Evolutionary conservation across 2,888 invertebrate species (phyloP).

Genomic region (Calephelis perditalis): DNA sequence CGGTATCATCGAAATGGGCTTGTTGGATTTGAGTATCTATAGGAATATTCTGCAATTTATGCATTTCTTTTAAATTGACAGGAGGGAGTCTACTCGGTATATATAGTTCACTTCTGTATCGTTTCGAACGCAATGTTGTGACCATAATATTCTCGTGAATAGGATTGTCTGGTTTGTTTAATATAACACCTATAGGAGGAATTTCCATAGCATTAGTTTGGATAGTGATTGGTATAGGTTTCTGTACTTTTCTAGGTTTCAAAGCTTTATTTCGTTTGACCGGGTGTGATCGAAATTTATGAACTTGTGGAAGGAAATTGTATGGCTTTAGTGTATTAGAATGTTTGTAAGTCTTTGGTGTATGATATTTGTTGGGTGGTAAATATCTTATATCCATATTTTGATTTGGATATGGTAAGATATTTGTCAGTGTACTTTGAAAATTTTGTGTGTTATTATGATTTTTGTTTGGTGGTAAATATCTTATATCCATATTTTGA

Average conservation of each 20-base stretch:
- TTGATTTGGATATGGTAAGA: background rate
- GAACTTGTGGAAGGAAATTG: slow-evolving; percentile 24
- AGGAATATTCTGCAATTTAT: background rate
- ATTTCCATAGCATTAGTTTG: slow-evolving; percentile 59
- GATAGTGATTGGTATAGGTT: slow-evolving; percentile 41
- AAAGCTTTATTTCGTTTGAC: background rate
- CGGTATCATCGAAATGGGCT: background rate
- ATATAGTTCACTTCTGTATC: slow-evolving; percentile 13
- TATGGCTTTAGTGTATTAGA: background rate
- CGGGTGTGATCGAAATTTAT: slow-evolving; percentile 25
- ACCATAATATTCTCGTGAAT: slow-evolving; percentile 54
- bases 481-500: background rate
- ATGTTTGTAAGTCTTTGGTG: no score
- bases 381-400: background rate
- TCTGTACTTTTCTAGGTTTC: slow-evolving; percentile 9
- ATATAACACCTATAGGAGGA: slow-evolving; percentile 48
- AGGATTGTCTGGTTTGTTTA: slow-evolving; percentile 40
- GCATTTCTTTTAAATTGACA: background rate
- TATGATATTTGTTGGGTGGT: background rate
- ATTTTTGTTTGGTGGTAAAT: slow-evolving; percentile 1
- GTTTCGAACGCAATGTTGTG: slow-evolving; percentile 33
- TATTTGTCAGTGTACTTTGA: background rate
- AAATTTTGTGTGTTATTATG: background rate
- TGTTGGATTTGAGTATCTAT: background rate
- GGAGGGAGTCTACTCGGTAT: background rate